Evolutionary conservation across 2,797 vertebrate genomes (phyloP), one percentile per base, ranked within the genome.

Genomic region (Peromyscus eremicus): DNA sequence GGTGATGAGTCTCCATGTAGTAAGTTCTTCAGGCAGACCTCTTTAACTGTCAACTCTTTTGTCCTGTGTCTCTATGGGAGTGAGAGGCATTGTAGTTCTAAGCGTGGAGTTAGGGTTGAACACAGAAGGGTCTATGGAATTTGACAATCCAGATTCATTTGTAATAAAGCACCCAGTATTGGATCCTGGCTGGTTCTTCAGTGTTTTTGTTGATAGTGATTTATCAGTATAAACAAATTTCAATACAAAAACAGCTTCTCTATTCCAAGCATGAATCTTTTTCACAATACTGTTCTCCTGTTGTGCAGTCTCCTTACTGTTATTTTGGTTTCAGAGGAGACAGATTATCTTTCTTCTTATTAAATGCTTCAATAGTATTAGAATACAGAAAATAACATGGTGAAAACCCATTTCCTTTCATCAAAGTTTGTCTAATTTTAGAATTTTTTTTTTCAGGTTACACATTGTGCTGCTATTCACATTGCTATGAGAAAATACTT

Each of bases 1-100:
- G 70, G 12, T 91, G 76, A 34, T 76, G 70, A 86, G 96, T 80
- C 12, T 27, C 13, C 66, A 70, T 12, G 1, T 16, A 84, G 32
- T 13, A 94, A 86, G 14, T 73, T 77, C 49, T 82, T n/a, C 25
- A 83, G 64, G 29, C n/a, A 73, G 71, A 46, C 73, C 10, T 94
- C 92, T 92, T 91, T 52, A 85, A 76, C 79, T 85, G 81, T 21
- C 62, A 62, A 1, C 11, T 87, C 40, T 27, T 96, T 80, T 49
- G 1, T 86, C 13, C 19, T 55, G 6, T 55, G 8, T 66, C 49
- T 89, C 40, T 7, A 0, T 91, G 64, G 29, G 19, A 62, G 14
- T 13, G 34, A 57, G 34, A 14, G 27, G 79, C 37, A 55, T 3
- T 25, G 12, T 6, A 68, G 27, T 70, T 23, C n/a, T 23, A 80